Evolutionary conservation across 2,113 vertebrate genomes (phyloP).

Genomic region (Lepisosteus oculatus): DNA sequence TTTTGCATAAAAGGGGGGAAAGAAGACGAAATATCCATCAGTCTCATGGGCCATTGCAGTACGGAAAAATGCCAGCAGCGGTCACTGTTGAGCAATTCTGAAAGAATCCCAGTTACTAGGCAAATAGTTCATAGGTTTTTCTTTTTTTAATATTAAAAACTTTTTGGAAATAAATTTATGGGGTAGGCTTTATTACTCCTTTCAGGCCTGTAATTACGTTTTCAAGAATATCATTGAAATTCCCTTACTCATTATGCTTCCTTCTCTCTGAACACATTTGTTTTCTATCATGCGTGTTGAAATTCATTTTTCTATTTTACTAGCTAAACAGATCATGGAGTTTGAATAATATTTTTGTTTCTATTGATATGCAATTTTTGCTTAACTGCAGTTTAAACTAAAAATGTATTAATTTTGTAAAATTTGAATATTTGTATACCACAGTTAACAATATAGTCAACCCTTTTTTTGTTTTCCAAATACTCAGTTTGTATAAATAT

Average conservation of each 20-base stretch:
- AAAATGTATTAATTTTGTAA: constrained; percentile 49
- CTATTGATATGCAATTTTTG: constrained; percentile 29
- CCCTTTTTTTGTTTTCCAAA: constrained; percentile 52
- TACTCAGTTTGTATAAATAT: constrained; percentile 55
- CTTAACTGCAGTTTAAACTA: constrained; percentile 32
- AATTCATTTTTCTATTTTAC: constrained; percentile 25
- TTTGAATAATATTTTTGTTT: constrained; percentile 28
- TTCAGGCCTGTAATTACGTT: constrained; percentile 16
- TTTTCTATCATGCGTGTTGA: constrained; percentile 26
- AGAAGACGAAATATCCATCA: constrained; percentile 10
- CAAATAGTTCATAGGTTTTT: constrained; percentile 16
- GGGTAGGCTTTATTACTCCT: constrained; percentile 15
- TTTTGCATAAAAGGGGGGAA: neutral
- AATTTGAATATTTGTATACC: constrained; percentile 50
- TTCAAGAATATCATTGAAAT: constrained; percentile 9
- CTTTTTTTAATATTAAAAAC: constrained; percentile 31
- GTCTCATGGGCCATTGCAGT: constrained; percentile 17
- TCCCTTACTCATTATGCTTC: constrained; percentile 6
- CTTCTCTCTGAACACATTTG: constrained; percentile 15
- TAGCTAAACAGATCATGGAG: constrained; percentile 31
- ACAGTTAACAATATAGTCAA: constrained; percentile 41
- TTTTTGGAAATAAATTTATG: constrained; percentile 18
- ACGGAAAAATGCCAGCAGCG: constrained; percentile 35
- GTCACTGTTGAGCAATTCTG: constrained; percentile 29
- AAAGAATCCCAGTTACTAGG: constrained; percentile 33